Base-by-base conservation (phyloP, 2,113 vertebrate species). In the Python bivittatus region DNA sequence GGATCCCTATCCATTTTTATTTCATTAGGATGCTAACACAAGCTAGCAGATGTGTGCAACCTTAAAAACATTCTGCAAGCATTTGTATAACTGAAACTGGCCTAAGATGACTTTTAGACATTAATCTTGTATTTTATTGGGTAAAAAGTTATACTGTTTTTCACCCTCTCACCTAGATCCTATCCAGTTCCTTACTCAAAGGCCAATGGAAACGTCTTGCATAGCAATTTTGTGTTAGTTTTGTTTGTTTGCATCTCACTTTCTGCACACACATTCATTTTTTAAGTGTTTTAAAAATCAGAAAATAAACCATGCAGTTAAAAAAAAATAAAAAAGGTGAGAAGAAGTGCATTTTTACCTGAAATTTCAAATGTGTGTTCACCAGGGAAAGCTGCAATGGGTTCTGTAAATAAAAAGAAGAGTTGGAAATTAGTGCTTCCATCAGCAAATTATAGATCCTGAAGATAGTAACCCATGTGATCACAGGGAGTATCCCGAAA, bases 371-470 rank as follows among this genome's bases (percentile, higher is more conserved):
- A 98, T 84, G 96, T 97, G 96, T 98, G 98, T 97, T 98, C 98
- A 94, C 98, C 98, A 95, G 98, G 98, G 95, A 99, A 99, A 93
- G 99, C 98, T 64, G 98, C 98, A 94, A 99, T 98, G 92, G 99
- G 99, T 96, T 99, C 99, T 99, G 98, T 68, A 98, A 97, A 96
- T 93, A 42, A 93, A 96, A 94, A 95, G 86, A 92, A 23, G 27
- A 86, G 8, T 0, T 84, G 38, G 53, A 92, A 61, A 38, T 64
- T 25, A 92, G 72, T 84, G 38, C 33, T 11, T 88, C 64, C 53
- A 44, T 29, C 44, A 88, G 53, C 48, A 54, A 61, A 56, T 15
- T 52, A 88, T 17, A 92, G 29, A 89, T 54, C 17, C 27, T 6
- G 25, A 64, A 56, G 52, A 64, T 42, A 38, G 23, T 33, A 23